A percentile compares a stretch with the other conserved stretches of the same genome.
Conservation (phyloP, 1,140 invertebrate species). For the Bombus consobrinus region DNA sequence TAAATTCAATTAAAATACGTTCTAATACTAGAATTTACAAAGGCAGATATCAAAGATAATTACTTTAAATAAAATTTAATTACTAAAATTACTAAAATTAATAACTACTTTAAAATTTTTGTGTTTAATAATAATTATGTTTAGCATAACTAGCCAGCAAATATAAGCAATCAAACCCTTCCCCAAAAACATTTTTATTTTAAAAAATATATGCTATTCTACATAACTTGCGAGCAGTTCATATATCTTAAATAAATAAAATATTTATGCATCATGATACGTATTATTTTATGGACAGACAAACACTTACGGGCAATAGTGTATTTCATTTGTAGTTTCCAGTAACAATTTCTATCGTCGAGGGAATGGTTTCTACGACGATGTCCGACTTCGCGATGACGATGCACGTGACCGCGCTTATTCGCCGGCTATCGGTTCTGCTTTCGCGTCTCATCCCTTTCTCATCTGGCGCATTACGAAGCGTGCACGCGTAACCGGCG, state of each 20-base stretch:
- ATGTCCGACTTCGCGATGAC: constrained; percentile 4
- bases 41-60: not conserved
- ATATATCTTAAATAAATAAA: not conserved
- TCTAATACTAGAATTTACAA: not conserved
- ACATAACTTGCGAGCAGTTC: not conserved
- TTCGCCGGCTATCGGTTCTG: constrained; percentile 33
- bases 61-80: no score
- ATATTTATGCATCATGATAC: not conserved
- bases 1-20: not conserved
- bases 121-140: no score
- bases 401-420: constrained; percentile 38
- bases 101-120: not conserved
- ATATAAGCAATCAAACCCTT: not conserved
- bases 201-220: not conserved
- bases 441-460: constrained; percentile 45
- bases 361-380: not conserved
- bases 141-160: not conserved
- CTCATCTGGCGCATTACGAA: constrained; percentile 31
- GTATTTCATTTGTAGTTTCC: not conserved
- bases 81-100: no score
- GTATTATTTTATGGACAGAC: not conserved
- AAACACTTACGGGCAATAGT: not conserved
- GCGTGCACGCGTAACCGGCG: constrained; percentile 37
- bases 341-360: not conserved
- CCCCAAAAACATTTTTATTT: not conserved